phyloP scores from a whole-genome alignment of 1,140 invertebrate species.

The Trinorchestia longiramus region DNA sequence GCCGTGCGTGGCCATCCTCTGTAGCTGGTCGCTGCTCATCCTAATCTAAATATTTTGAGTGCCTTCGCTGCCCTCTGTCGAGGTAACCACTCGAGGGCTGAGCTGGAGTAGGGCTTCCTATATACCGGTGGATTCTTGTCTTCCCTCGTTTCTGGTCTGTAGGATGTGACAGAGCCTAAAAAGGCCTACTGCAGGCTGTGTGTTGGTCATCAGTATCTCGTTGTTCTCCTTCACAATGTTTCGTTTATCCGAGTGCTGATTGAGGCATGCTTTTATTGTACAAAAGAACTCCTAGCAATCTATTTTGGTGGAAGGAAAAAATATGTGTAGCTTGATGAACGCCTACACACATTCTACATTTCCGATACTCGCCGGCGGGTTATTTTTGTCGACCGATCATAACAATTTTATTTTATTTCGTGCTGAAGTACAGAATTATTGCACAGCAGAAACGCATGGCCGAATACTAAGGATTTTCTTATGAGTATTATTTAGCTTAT shows the following conservation, averaged over 20 bases:
- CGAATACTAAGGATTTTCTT: too few species aligned
- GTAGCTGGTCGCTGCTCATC: conserved; percentile 29
- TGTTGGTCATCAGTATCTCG: neutral
- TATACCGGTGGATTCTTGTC: conserved; percentile 7
- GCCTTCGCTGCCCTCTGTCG: conserved; percentile 1
- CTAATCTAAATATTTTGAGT: conserved; percentile 51
- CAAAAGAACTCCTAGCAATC: too few species aligned
- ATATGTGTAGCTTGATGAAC: too few species aligned
- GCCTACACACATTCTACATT: too few species aligned
- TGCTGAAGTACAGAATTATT: too few species aligned
- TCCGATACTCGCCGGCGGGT: too few species aligned
- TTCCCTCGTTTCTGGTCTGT: neutral
- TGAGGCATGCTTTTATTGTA: neutral
- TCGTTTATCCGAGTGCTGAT: neutral
- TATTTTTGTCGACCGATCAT: too few species aligned
- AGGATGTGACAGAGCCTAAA: neutral
- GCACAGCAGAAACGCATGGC: too few species aligned
- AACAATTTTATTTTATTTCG: too few species aligned
- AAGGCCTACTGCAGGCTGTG: neutral
- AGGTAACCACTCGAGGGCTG: conserved; percentile 27
- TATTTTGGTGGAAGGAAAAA: too few species aligned
- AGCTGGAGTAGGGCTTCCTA: conserved; percentile 14
- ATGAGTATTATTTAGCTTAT: too few species aligned
- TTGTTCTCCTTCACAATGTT: neutral
- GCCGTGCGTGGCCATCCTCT: neutral